These are phyloP conservation scores for Grapholita molesta DNA, from an alignment of 1,140 invertebrate genomes.

Conservation along the genomic window DNA sequence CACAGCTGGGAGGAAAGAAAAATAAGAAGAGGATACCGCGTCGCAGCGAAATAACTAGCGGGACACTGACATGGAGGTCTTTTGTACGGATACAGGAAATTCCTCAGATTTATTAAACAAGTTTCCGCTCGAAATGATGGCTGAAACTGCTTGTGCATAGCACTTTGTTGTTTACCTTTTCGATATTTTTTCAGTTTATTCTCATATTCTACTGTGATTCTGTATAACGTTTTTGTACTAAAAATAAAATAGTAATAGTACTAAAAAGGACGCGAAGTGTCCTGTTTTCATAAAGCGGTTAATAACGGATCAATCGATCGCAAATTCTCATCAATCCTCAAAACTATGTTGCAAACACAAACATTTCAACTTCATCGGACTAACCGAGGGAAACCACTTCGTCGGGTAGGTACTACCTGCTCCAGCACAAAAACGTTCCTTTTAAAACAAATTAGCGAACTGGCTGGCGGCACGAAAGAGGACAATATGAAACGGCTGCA, in stretches of 20 bases:
- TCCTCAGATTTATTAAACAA: conserved; percentile 10
- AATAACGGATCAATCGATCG: no score
- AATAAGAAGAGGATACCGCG: conserved; percentile 33
- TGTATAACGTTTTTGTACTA: no score
- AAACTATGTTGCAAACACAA: no score
- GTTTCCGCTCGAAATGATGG: conserved; percentile 4
- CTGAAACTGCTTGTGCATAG: background rate
- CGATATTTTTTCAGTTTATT: background rate
- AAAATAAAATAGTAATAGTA: no score
- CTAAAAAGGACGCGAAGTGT: no score
- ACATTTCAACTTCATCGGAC: no score
- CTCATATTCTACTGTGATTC: no score
- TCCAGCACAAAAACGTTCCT: background rate
- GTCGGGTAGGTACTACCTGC: no score
- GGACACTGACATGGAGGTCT: conserved; percentile 29
- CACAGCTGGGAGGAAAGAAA: conserved; percentile 41
- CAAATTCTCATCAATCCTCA: no score
- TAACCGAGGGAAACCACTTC: no score
- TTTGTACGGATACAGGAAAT: conserved; percentile 4
- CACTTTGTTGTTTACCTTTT: conserved; percentile 2
- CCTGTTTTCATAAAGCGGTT: no score
- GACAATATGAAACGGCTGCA: conserved; percentile 10
- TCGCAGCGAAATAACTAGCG: conserved; percentile 34
- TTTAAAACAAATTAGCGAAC: background rate
- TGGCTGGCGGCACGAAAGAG: background rate